phyloP scores from a whole-genome alignment of 2,113 vertebrate species.

The Leptosomus discolor region DNA sequence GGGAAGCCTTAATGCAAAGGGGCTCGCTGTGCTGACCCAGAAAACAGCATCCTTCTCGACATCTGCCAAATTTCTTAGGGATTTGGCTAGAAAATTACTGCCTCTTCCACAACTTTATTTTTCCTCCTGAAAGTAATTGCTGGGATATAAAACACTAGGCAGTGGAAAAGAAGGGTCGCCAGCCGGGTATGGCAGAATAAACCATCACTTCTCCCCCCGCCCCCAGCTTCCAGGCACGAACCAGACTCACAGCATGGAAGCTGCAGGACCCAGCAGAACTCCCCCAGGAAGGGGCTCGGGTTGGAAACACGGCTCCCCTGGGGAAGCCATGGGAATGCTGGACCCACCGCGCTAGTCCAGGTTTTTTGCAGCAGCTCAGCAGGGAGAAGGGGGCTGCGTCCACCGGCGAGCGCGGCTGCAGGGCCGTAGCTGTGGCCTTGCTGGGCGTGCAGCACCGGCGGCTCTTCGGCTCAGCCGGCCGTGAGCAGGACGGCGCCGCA shows the following conservation, averaged over 20 bases:
- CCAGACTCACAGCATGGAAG: accelerated
- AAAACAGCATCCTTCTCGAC: neutral
- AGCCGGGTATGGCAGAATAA: neutral
- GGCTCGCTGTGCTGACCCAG: neutral
- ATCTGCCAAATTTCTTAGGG: neutral
- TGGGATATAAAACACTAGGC: neutral
- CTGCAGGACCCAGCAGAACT: neutral
- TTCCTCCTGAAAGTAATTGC: neutral
- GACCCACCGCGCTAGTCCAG: too few relatives aligned
- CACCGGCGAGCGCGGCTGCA: neutral
- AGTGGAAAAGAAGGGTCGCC: neutral
- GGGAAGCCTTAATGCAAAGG: neutral
- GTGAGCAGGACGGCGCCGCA: neutral
- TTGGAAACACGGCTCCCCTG: accelerated
- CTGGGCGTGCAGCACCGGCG: accelerated
- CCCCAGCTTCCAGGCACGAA: neutral
- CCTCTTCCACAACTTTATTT: neutral
- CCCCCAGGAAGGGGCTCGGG: neutral
- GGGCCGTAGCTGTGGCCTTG: neutral
- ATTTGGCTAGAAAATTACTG: neutral
- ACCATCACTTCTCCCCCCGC: neutral
- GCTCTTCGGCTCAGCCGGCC: neutral
- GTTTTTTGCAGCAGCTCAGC: neutral
- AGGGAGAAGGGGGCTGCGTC: neutral
- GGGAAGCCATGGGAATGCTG: neutral